phyloP scores from a whole-genome alignment of 2,888 invertebrate species.

The Loripinus fragilis region DNA sequence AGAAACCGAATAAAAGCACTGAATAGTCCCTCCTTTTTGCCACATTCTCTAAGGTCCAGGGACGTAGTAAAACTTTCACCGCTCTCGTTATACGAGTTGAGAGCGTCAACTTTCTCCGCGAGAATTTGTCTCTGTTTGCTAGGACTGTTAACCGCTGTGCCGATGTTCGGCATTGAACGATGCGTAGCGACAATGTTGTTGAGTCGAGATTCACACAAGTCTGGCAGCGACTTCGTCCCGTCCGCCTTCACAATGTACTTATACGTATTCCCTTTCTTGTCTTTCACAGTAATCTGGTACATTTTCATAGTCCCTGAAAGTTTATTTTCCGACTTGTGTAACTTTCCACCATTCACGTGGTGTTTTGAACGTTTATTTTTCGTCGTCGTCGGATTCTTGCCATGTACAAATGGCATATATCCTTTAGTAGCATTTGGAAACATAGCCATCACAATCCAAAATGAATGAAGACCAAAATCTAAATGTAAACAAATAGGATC shows the following conservation, averaged over 20 bases:
- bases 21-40: slow-evolving; percentile 76
- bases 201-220: slow-evolving; percentile 66
- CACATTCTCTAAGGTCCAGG: slow-evolving; percentile 62
- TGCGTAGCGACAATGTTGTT: slow-evolving; percentile 27
- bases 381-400: slow-evolving; percentile 62
- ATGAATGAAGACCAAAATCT: neutral
- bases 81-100: slow-evolving; percentile 42
- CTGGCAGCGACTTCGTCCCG: slow-evolving; percentile 74
- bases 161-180: slow-evolving; percentile 66
- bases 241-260: slow-evolving; percentile 79
- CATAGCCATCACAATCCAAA: slow-evolving; percentile 70
- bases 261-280: slow-evolving; percentile 75
- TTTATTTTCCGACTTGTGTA: slow-evolving; percentile 48
- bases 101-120: slow-evolving; percentile 54
- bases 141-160: slow-evolving; percentile 41
- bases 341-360: slow-evolving; percentile 68
- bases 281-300: slow-evolving; percentile 76
- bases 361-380: slow-evolving; percentile 58
- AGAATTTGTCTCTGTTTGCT: slow-evolving; percentile 49
- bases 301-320: slow-evolving; percentile 65
- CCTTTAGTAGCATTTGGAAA: slow-evolving; percentile 79
- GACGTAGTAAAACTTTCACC: slow-evolving; percentile 54
- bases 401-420: slow-evolving; percentile 80
- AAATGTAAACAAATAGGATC: neutral
- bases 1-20: slow-evolving; percentile 73